These are phyloP conservation scores for Spheniscus mendiculus DNA, from an alignment of 2,113 vertebrate genomes.

Conservation along the genomic window DNA sequence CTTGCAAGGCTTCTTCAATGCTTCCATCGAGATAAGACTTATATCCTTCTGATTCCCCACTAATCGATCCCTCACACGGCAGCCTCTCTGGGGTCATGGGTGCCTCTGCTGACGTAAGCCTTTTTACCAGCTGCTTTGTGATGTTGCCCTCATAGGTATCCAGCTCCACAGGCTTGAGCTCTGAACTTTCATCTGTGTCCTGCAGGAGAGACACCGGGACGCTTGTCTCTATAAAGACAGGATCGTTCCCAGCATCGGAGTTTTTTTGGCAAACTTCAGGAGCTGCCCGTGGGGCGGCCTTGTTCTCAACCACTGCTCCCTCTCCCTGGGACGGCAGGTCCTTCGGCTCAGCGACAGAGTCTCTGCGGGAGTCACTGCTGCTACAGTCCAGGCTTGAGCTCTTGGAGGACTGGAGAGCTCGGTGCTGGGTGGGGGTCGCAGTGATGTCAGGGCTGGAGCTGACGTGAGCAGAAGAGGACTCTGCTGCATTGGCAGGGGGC, in stretches of 20 bases:
- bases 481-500: conserved; percentile 28
- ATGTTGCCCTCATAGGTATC: conserved; percentile 92
- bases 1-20: conserved; percentile 92
- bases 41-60: conserved; percentile 85
- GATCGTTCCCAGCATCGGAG: conserved; percentile 50
- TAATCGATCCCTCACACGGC: conserved; percentile 69
- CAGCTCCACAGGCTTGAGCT: conserved; percentile 94
- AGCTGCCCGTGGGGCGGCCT: background rate
- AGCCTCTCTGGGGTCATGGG: conserved; percentile 54
- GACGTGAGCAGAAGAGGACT: conserved; percentile 2
- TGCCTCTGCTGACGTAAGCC: conserved; percentile 88
- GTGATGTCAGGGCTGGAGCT: conserved; percentile 89
- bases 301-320: background rate
- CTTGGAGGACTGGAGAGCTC: conserved; percentile 24
- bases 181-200: conserved; percentile 81
- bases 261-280: conserved; percentile 54
- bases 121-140: conserved; percentile 92
- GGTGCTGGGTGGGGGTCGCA: conserved; percentile 78
- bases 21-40: conserved; percentile 87
- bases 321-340: background rate
- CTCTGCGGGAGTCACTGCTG: conserved; percentile 31
- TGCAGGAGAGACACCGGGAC: conserved; percentile 77
- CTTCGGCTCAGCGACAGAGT: conserved; percentile 17
- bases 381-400: conserved; percentile 1
- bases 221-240: conserved; percentile 75